phyloP scores from a whole-genome alignment of 2,797 vertebrate species.

The Myotis myotis region DNA sequence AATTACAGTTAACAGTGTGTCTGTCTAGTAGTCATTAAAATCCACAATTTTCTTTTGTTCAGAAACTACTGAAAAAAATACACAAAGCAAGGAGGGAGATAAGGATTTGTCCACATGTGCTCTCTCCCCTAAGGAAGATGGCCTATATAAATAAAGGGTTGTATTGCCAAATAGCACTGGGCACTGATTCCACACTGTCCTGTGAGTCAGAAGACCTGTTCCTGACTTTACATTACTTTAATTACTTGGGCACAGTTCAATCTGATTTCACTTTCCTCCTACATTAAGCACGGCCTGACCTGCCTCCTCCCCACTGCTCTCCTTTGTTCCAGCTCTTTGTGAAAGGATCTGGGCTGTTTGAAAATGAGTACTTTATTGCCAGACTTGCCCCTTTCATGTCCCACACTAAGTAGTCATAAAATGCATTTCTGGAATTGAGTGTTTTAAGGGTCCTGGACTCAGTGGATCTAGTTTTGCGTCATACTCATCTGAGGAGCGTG shows the following conservation, averaged over 20 bases:
- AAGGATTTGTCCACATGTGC: neutral
- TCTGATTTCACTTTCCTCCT: neutral
- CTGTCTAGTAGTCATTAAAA: slow-evolving; percentile 12
- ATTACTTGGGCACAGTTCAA: neutral
- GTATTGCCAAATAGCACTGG: neutral
- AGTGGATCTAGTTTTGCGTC: neutral
- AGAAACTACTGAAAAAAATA: slow-evolving; percentile 10
- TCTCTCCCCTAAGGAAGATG: neutral
- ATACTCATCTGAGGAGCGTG: neutral
- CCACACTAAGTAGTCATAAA: slow-evolving; percentile 8
- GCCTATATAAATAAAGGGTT: neutral
- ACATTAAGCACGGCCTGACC: neutral
- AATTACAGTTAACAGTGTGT: neutral
- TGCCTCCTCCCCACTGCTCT: neutral
- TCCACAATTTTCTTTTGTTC: neutral
- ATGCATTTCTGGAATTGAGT: neutral
- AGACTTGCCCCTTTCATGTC: neutral
- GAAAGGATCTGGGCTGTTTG: slow-evolving; percentile 13
- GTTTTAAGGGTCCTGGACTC: neutral
- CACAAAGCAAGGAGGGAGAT: neutral
- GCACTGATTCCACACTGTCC: neutral
- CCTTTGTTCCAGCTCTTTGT: neutral
- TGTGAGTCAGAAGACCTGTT: neutral
- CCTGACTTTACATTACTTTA: neutral
- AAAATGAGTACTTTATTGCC: neutral